These are phyloP conservation scores for Abrostola triplasia DNA, from an alignment of 2,888 invertebrate species.

Conservation along the genomic window DNA sequence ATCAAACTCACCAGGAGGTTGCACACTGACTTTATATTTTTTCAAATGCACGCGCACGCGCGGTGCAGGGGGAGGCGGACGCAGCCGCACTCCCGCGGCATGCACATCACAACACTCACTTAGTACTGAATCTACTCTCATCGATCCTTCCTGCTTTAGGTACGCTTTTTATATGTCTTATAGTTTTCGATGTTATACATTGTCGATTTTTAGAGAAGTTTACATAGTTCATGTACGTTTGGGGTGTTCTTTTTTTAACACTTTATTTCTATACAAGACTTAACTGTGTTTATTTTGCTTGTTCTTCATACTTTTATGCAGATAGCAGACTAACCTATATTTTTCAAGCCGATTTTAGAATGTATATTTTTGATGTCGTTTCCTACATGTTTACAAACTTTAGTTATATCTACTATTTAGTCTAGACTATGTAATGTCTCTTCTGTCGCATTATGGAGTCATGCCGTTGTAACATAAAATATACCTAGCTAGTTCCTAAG, in stretches of 20 bases:
- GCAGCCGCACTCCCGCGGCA: too few relatives aligned
- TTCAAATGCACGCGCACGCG: too few relatives aligned
- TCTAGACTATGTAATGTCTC: slow-evolving; percentile 37
- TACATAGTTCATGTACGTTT: slow-evolving; percentile 42
- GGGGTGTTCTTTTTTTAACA: slow-evolving; percentile 27
- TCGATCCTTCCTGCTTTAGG: slow-evolving; percentile 62
- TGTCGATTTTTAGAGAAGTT: slow-evolving; percentile 58
- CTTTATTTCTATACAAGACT: slow-evolving; percentile 27
- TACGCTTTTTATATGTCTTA: slow-evolving; percentile 53
- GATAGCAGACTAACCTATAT: slow-evolving; percentile 46
- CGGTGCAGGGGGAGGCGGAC: too few relatives aligned
- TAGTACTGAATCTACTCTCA: slow-evolving; percentile 64
- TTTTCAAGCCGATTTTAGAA: slow-evolving; percentile 50
- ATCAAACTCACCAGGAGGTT: too few relatives aligned
- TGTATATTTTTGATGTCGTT: slow-evolving; percentile 55
- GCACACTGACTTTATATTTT: too few relatives aligned
- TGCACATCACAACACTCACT: slow-evolving; percentile 24
- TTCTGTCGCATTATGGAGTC: slow-evolving; percentile 37
- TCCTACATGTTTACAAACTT: slow-evolving; percentile 51
- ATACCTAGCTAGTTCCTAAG: slow-evolving; percentile 62
- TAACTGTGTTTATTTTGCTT: slow-evolving; percentile 43
- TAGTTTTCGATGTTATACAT: slow-evolving; percentile 58
- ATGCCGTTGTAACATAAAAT: slow-evolving; percentile 47
- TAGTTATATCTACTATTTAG: slow-evolving; percentile 39
- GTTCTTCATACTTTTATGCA: slow-evolving; percentile 51